These are phyloP conservation scores for Saimiri boliviensis DNA, from an alignment of 2,113 vertebrate genomes.

Conservation along the genomic window DNA sequence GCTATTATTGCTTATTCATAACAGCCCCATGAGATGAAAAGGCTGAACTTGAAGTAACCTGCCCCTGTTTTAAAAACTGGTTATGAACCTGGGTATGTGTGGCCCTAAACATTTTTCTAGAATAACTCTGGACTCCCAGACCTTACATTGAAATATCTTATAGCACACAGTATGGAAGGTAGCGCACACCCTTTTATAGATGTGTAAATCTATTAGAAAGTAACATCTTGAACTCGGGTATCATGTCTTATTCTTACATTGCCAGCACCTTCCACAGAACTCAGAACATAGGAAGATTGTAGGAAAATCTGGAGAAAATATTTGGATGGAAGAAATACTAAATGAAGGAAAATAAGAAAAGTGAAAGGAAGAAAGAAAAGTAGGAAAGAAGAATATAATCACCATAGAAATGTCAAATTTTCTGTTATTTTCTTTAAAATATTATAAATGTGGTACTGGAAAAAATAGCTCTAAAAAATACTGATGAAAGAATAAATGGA, in stretches of 20 bases:
- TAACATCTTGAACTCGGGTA: background rate
- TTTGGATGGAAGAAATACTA: background rate
- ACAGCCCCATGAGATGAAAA: background rate
- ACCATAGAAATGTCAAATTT: background rate
- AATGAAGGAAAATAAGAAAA: background rate
- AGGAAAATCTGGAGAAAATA: accelerated
- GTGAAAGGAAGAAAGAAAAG: background rate
- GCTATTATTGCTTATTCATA: background rate
- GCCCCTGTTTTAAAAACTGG: background rate
- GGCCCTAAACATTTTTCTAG: background rate
- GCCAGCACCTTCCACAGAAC: background rate
- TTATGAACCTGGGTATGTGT: background rate
- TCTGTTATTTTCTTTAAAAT: background rate
- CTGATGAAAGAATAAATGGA: background rate
- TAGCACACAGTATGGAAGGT: no score
- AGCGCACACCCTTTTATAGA: background rate
- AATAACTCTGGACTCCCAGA: background rate
- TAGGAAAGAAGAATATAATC: background rate
- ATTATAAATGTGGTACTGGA: background rate
- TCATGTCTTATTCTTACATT: background rate
- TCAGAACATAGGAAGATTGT: background rate
- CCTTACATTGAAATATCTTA: background rate
- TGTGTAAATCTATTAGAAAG: background rate
- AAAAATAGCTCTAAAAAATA: background rate
- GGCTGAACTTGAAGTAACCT: background rate